phyloP scores from a whole-genome alignment of 23 tunicate genomes.

The Styela plicata region DNA sequence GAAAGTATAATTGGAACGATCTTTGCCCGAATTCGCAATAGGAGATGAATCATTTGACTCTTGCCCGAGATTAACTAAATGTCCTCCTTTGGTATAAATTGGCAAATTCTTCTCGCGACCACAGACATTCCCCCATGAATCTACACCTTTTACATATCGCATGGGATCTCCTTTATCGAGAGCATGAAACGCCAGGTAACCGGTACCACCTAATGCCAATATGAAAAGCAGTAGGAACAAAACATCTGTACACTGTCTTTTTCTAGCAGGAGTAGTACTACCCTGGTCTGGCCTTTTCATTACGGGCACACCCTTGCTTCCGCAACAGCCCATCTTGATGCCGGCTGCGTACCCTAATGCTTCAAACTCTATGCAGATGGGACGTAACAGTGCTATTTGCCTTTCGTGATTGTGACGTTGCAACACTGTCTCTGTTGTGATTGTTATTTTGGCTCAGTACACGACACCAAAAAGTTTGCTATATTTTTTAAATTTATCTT shows the following conservation, averaged over 20 bases:
- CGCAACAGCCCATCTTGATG: constrained; percentile 16
- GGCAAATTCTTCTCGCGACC: constrained; percentile 43
- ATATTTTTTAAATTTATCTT: too few species aligned
- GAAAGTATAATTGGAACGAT: constrained; percentile 32
- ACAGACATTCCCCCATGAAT: constrained; percentile 93
- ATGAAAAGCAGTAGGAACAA: constrained; percentile 54
- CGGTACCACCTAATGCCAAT: constrained; percentile 49
- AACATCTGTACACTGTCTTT: constrained; percentile 38
- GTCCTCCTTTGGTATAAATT: not conserved
- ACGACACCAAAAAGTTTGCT: too few species aligned
- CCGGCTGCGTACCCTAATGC: too few species aligned
- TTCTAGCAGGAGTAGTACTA: constrained; percentile 42
- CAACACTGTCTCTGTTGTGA: too few species aligned
- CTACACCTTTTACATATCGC: constrained; percentile 60
- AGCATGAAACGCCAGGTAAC: constrained; percentile 34
- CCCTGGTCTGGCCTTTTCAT: not conserved
- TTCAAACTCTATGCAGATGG: too few species aligned
- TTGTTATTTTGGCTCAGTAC: too few species aligned
- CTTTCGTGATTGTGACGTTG: too few species aligned
- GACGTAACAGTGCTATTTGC: too few species aligned
- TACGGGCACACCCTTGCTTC: not conserved
- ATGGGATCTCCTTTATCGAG: constrained; percentile 47
- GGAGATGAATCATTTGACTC: not conserved
- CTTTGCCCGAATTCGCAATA: constrained; percentile 53
- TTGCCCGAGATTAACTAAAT: too few species aligned